These are phyloP conservation scores for Periparus ater DNA, from an alignment of 2,797 vertebrate genomes.

Conservation along the genomic window DNA sequence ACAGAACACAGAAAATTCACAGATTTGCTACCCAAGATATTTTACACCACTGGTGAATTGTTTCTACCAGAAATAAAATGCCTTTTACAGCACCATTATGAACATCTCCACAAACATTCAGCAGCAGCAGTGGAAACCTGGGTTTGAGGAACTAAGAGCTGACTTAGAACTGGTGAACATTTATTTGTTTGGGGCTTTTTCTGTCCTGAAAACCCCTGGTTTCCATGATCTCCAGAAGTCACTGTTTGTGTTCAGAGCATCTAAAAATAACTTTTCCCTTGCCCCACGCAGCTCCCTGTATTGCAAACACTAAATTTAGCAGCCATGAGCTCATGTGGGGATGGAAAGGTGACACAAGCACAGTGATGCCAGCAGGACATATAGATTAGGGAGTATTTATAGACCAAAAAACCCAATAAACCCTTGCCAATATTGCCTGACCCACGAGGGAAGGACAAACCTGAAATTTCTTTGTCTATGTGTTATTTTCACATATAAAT, in stretches of 20 bases:
- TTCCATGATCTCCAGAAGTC: neutral
- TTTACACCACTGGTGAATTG: neutral
- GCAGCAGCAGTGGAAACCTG: neutral
- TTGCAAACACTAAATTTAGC: conserved; percentile 18
- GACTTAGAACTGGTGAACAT: neutral
- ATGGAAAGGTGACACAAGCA: conserved; percentile 36
- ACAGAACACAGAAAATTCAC: neutral
- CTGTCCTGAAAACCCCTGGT: neutral
- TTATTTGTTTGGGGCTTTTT: neutral
- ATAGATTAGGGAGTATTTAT: conserved; percentile 51
- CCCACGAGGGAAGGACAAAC: neutral
- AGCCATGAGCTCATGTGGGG: neutral
- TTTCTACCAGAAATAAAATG: neutral
- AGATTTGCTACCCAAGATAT: neutral
- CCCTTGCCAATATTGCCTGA: neutral
- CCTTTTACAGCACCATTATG: neutral
- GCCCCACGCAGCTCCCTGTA: neutral
- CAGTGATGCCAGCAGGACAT: neutral
- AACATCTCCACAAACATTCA: neutral
- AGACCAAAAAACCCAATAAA: neutral
- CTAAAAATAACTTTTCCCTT: conserved; percentile 6
- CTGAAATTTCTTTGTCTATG: neutral
- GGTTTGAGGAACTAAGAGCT: neutral
- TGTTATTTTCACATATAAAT: neutral
- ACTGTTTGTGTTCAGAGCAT: neutral